Percentiles rank a stretch among this genome's conserved stretches.
phyloP scores from a whole-genome alignment of 92 coral and sea anemone species.

The Metridium senile region DNA sequence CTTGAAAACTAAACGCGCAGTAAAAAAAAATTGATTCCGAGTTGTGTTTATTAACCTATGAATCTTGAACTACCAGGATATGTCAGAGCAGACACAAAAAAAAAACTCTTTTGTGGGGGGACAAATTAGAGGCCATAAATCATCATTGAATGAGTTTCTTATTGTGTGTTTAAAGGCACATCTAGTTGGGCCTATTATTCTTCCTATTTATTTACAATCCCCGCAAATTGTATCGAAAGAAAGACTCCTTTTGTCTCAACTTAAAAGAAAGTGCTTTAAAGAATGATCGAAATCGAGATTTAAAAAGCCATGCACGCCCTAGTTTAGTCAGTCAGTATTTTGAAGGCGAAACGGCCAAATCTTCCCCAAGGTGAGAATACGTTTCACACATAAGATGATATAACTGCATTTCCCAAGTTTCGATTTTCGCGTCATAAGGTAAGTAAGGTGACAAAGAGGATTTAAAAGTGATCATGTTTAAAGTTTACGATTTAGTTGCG shows the following conservation, averaged over 20 bases:
- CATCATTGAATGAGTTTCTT: not conserved
- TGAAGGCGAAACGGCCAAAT: not conserved
- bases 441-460: not conserved
- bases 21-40: not conserved
- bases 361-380: conserved; percentile 3
- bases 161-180: conserved; percentile 15
- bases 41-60: not conserved
- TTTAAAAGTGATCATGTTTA: conserved; percentile 3
- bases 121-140: conserved; percentile 17
- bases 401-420: not conserved
- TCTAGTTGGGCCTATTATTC: conserved; percentile 19
- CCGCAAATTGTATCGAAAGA: conserved; percentile 38
- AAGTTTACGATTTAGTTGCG: not conserved
- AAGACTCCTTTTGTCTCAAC: conserved; percentile 17
- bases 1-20: not conserved
- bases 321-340: not conserved
- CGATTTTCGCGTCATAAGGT: conserved; percentile 8
- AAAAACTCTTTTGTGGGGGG: not conserved
- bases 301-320: not conserved
- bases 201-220: conserved; percentile 10
- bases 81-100: no score
- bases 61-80: not conserved
- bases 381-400: not conserved
- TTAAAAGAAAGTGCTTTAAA: conserved; percentile 10
- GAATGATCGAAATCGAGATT: conserved; percentile 10